A percentile compares a stretch with the other conserved stretches of the same genome.
Evolutionary conservation across 2,113 vertebrate species (phyloP).

Genomic region (Oryctolagus cuniculus): mOryCun1.1 NC_091438.1:71361001-71361500

Average conservation of each 20-base stretch:
- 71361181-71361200: not conserved
- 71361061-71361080: not conserved
- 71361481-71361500: not conserved
- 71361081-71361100: not conserved
- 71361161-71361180: not conserved
- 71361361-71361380: not conserved
- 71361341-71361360: not conserved
- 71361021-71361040: constrained; percentile 1
- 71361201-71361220: not conserved
- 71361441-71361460: not conserved
- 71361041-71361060: not conserved
- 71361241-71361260: not conserved
- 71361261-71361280: not conserved
- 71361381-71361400: not conserved
- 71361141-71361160: not conserved
- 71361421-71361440: not conserved
- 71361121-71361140: not conserved
- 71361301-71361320: not conserved
- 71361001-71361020: constrained; percentile 10
- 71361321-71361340: not conserved
- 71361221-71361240: not conserved
- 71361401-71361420: not conserved
- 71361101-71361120: not conserved
- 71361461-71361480: not conserved
- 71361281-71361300: not conserved